Percentiles rank a stretch among this genome's conserved stretches.
These are phyloP conservation scores for Cynocephalus volans DNA, from an alignment of 2,113 vertebrate species.

Conservation along the genomic window DNA sequence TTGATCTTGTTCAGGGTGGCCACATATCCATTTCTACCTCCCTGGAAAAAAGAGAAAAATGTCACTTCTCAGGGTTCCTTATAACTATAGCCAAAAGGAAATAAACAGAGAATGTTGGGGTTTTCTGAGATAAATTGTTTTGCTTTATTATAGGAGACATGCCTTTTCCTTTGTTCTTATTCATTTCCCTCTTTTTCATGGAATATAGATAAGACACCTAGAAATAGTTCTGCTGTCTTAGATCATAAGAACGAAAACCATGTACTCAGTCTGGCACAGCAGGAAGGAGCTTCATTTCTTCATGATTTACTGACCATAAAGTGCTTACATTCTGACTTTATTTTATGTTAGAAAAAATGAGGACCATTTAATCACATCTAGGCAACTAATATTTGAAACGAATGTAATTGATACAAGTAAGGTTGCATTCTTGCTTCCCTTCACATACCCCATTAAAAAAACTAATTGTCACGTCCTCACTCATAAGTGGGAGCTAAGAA, in stretches of 20 bases:
- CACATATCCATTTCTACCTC: too few relatives aligned
- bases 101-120: neutral
- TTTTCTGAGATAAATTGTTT: neutral
- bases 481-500: too few relatives aligned
- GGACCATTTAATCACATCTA: neutral
- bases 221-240: neutral
- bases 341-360: neutral
- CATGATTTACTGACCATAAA: neutral
- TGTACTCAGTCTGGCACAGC: neutral
- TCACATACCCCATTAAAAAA: neutral
- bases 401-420: neutral
- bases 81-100: neutral
- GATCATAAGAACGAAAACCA: neutral
- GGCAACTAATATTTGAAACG: neutral
- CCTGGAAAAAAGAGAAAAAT: neutral
- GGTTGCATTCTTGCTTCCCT: neutral
- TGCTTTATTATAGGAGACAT: neutral
- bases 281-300: neutral
- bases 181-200: neutral
- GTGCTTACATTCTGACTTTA: neutral
- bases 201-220: neutral
- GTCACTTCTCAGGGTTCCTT: neutral
- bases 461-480: too few relatives aligned
- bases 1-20: neutral
- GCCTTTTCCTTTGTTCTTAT: neutral